These are phyloP conservation scores for Eleginops maclovinus DNA, from an alignment of 2,113 vertebrate genomes.

Conservation along the genomic window DNA sequence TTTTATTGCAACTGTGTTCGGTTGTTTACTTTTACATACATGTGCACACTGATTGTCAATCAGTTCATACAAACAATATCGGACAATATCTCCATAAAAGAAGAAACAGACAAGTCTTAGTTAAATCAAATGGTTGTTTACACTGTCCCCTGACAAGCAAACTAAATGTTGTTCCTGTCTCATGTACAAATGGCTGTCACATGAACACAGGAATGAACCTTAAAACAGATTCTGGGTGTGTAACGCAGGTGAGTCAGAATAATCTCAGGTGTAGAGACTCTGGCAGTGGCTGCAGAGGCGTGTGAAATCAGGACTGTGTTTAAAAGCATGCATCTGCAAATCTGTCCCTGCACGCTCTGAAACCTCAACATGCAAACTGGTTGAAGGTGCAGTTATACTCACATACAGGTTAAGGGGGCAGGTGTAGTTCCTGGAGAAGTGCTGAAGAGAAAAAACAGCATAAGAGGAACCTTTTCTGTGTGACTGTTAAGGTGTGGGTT, in stretches of 20 bases:
- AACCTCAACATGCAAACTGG: not conserved
- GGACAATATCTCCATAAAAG: no score
- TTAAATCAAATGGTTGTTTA: no score
- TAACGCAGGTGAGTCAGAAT: slow-evolving; percentile 4
- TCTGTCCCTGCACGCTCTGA: slow-evolving; percentile 7
- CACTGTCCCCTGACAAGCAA: no score
- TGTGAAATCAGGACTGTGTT: not conserved
- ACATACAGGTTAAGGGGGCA: not conserved
- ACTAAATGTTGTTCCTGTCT: no score
- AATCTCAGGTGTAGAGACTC: not conserved
- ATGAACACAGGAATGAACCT: not conserved
- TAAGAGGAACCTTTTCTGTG: not conserved
- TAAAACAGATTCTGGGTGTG: slow-evolving; percentile 1
- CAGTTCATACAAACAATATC: no score
- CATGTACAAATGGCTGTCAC: no score
- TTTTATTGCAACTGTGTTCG: no score
- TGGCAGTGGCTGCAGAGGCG: slow-evolving; percentile 10
- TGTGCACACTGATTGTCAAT: no score
- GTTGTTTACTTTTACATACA: no score
- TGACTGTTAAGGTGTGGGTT: not conserved
- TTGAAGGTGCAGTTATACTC: not conserved
- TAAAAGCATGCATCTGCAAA: not conserved
- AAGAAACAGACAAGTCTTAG: no score
- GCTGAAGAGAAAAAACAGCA: not conserved
- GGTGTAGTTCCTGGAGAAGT: not conserved